Conservation (phyloP, 2,797 vertebrate genomes). For the Notolabrus celidotus region DNA sequence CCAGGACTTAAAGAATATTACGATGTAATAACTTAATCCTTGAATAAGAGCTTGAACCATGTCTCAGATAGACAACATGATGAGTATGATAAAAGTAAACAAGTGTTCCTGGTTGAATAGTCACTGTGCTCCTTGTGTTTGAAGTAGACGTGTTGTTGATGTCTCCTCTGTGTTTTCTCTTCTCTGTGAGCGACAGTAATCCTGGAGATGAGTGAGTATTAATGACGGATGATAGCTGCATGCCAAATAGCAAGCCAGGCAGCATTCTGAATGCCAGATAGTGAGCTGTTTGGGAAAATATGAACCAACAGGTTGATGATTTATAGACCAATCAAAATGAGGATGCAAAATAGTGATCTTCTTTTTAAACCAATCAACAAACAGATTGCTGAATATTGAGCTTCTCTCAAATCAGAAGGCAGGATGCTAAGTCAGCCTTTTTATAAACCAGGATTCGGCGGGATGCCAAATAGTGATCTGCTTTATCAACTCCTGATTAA, state of each 20-base stretch:
- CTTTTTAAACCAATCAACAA: not conserved
- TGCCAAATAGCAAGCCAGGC: no score
- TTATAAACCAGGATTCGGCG: no score
- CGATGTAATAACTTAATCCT: no score
- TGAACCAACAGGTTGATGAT: no score
- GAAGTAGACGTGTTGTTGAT: not conserved
- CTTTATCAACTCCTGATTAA: not conserved
- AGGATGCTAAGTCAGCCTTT: no score
- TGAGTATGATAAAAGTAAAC: no score
- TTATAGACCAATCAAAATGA: no score
- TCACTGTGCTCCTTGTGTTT: not conserved
- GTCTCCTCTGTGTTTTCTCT: slow-evolving; percentile 27
- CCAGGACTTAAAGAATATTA: not conserved
- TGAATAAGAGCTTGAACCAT: no score
- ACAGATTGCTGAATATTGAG: no score
- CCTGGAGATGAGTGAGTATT: slow-evolving; percentile 79
- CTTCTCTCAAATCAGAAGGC: no score
- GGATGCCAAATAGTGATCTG: not conserved
- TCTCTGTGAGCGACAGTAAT: slow-evolving; percentile 65
- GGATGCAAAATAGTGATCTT: slow-evolving; percentile 10
- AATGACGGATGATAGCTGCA: not conserved
- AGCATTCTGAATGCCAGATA: not conserved
- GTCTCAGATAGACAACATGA: no score
- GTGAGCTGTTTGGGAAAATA: not conserved
- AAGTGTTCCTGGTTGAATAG: not conserved